Conservation (phyloP, 2,888 invertebrate genomes). For the Luperina nickerlii region DNA sequence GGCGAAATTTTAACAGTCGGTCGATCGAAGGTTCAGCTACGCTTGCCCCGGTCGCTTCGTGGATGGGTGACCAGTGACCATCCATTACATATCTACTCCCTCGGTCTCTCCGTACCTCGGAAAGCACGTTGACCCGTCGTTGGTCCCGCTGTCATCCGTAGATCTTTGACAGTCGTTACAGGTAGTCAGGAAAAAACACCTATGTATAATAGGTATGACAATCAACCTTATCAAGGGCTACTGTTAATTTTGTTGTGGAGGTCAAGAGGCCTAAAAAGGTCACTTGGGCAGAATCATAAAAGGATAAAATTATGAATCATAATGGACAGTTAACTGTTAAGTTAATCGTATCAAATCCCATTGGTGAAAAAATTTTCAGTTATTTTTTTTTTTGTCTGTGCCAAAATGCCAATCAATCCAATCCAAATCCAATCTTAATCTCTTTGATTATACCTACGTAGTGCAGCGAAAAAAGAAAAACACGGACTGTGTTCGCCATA, state of each 20-base stretch:
- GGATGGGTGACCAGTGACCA: neutral
- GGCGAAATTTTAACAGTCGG: neutral
- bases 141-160: neutral
- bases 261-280: neutral
- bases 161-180: neutral
- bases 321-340: too few species aligned
- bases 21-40: neutral
- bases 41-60: neutral
- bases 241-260: neutral
- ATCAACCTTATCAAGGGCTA: neutral
- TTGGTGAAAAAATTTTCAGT: too few species aligned
- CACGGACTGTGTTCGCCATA: too few species aligned
- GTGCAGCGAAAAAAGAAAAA: too few species aligned
- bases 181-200: neutral
- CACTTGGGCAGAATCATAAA: too few species aligned
- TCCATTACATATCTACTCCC: neutral
- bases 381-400: too few species aligned
- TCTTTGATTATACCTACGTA: too few species aligned
- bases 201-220: neutral
- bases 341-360: too few species aligned
- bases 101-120: neutral
- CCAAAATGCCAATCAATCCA: too few species aligned
- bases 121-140: neutral
- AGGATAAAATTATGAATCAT: too few species aligned
- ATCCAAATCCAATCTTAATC: too few species aligned